phyloP scores from a whole-genome alignment of 2,113 vertebrate species.

The Nyctibius bracteatus region DNA sequence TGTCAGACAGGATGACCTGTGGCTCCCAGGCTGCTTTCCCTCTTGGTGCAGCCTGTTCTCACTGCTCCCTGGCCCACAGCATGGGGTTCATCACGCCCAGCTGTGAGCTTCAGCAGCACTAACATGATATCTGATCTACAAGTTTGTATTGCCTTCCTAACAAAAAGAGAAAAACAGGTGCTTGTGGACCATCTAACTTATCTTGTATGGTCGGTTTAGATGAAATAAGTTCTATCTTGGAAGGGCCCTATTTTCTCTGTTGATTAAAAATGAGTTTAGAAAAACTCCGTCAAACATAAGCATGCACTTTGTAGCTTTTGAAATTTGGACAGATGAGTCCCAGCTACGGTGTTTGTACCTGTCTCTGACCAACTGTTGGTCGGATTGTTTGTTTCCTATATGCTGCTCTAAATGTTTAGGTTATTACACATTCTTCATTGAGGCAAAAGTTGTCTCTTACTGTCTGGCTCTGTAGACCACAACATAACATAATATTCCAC shows the following conservation, averaged over 20 bases:
- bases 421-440: neutral
- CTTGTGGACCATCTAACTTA: neutral
- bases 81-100: neutral
- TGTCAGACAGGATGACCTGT: neutral
- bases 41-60: neutral
- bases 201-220: neutral
- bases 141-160: neutral
- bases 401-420: neutral
- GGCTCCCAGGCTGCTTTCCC: neutral
- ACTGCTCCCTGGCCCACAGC: neutral
- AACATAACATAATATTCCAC: neutral
- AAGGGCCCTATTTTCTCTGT: neutral
- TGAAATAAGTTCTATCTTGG: neutral
- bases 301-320: neutral
- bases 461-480: neutral
- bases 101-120: neutral
- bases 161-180: neutral
- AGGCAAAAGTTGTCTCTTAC: neutral
- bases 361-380: neutral
- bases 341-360: neutral
- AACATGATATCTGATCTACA: neutral
- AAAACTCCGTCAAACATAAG: neutral
- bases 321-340: neutral
- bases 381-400: neutral
- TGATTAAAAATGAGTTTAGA: neutral